Percentiles rank a stretch among this genome's conserved stretches.
Evolutionary conservation across 2,797 vertebrate species (phyloP).

Genomic region (Oreochromis mossambicus): DNA sequence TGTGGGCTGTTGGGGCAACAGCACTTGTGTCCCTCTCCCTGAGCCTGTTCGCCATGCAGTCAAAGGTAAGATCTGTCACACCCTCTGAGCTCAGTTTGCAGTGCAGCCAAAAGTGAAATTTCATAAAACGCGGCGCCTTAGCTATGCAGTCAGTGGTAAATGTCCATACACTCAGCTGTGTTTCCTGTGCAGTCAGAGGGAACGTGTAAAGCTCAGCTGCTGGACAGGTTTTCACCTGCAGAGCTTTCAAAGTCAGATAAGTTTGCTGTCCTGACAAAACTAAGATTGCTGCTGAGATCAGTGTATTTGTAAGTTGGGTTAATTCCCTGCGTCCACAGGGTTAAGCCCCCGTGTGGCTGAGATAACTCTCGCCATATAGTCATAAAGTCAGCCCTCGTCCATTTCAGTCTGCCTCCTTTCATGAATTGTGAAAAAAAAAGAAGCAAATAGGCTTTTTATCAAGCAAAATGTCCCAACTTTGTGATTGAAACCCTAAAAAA

Average conservation of each 20-base stretch:
- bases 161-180: slow-evolving; percentile 1
- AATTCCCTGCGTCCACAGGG: slow-evolving; percentile 32
- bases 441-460: background rate
- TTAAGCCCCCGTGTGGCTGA: slow-evolving; percentile 36
- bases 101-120: slow-evolving; percentile 32
- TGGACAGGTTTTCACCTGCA: slow-evolving; percentile 5
- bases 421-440: background rate
- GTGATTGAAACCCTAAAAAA: background rate
- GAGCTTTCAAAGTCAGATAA: slow-evolving; percentile 22
- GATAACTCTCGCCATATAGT: background rate
- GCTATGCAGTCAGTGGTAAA: slow-evolving; percentile 16
- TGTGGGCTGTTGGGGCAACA: slow-evolving; percentile 79
- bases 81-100: slow-evolving; percentile 24
- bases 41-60: slow-evolving; percentile 81
- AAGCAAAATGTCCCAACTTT: background rate
- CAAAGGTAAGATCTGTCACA: slow-evolving; percentile 74
- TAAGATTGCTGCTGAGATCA: slow-evolving; percentile 51
- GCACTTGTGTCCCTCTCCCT: slow-evolving; percentile 75
- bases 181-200: slow-evolving; percentile 29
- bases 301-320: slow-evolving; percentile 38
- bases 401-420: background rate
- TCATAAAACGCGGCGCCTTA: slow-evolving; percentile 17
- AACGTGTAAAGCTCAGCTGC: slow-evolving; percentile 20
- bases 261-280: slow-evolving; percentile 31
- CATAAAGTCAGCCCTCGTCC: background rate